Evolutionary conservation across 2,113 vertebrate genomes (phyloP).

Genomic region (Lipophrys pholis): DNA sequence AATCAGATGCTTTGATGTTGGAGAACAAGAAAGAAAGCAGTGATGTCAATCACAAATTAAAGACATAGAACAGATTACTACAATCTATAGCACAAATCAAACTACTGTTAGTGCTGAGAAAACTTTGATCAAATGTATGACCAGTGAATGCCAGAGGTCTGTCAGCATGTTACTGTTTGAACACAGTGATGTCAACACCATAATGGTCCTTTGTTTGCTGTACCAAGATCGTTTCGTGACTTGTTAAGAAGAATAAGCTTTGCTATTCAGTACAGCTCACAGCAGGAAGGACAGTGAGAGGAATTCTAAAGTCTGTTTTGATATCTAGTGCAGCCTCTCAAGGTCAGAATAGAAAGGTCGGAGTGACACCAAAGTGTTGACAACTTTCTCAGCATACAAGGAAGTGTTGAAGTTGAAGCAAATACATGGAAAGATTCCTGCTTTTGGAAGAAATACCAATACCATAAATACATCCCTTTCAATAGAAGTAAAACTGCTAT

Average conservation of each 20-base stretch:
- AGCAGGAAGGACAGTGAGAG: not conserved
- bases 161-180: not conserved
- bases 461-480: not conserved
- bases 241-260: not conserved
- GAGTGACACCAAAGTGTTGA: not conserved
- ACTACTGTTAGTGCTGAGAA: not conserved
- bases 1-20: too few species aligned
- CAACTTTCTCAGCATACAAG: too few species aligned
- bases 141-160: constrained; percentile 1
- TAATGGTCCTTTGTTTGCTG: not conserved
- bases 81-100: constrained; percentile 2
- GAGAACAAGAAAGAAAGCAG: too few species aligned
- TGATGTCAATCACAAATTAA: not conserved
- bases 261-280: not conserved
- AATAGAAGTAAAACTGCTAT: too few species aligned
- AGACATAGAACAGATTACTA: not conserved
- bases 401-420: too few species aligned
- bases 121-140: not conserved
- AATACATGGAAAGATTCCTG: too few species aligned
- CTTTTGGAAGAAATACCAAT: not conserved
- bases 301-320: not conserved
- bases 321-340: not conserved
- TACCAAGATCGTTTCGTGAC: not conserved
- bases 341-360: not conserved
- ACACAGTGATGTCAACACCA: not conserved